Conservation (phyloP, 1,140 invertebrate species). For the Anastrepha obliqua region DNA sequence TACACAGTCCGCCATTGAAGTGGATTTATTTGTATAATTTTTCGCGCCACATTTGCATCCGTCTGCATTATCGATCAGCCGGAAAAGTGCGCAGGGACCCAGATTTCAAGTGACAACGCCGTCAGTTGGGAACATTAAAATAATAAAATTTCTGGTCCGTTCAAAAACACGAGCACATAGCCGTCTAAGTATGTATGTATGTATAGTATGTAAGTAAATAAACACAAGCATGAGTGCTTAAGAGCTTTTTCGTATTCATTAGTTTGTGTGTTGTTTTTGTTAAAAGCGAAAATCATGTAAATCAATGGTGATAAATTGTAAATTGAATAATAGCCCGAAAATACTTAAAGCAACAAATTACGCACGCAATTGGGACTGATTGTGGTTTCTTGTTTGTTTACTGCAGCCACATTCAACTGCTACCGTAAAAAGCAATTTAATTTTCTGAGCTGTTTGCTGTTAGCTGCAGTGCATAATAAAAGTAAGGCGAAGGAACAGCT, state of each 20-base stretch:
- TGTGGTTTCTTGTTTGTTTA: neutral
- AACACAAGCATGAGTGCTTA: neutral
- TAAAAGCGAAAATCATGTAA: neutral
- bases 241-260: slow-evolving; percentile 22
- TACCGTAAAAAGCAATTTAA: slow-evolving; percentile 10
- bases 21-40: neutral
- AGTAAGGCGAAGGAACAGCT: neutral
- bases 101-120: neutral
- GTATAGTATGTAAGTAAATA: neutral
- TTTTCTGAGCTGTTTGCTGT: neutral
- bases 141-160: neutral
- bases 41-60: neutral
- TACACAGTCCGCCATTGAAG: neutral
- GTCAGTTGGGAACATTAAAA: neutral
- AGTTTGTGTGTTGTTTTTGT: neutral
- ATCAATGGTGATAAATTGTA: slow-evolving; percentile 42
- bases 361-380: slow-evolving; percentile 31
- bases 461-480: neutral
- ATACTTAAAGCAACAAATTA: slow-evolving; percentile 12
- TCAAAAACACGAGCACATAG: neutral
- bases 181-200: neutral
- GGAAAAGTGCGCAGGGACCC: neutral
- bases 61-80: neutral
- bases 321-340: slow-evolving; percentile 31
- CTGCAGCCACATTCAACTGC: neutral